Conservation (phyloP, 2,888 invertebrate genomes). For the Torymus texanus region DNA sequence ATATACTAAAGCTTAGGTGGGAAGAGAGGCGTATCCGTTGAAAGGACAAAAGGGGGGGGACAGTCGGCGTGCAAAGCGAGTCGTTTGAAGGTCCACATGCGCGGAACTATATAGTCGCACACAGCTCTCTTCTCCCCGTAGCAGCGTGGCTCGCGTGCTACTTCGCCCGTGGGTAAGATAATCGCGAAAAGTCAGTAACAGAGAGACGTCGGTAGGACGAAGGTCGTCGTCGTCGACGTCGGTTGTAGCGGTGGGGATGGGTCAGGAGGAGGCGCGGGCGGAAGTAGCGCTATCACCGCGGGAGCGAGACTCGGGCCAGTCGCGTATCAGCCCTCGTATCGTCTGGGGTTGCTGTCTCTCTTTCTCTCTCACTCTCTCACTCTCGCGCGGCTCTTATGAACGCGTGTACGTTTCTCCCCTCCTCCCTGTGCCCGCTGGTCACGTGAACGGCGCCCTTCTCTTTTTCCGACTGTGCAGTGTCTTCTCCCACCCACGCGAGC, state of each 20-base stretch:
- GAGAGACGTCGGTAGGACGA: slow-evolving; percentile 14
- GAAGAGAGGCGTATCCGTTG: no score
- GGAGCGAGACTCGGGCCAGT: slow-evolving; percentile 32
- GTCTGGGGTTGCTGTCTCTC: slow-evolving; percentile 63
- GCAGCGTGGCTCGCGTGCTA: neutral
- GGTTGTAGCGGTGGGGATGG: neutral
- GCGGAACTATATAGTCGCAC: neutral
- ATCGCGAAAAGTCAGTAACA: slow-evolving; percentile 15
- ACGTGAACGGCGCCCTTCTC: slow-evolving; percentile 24
- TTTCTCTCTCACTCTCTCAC: slow-evolving; percentile 48
- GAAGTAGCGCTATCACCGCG: slow-evolving; percentile 58
- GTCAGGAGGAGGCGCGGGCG: slow-evolving; percentile 43
- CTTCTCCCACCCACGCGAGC: neutral
- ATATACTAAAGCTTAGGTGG: no score
- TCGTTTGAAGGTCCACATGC: slow-evolving; percentile 1
- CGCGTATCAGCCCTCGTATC: slow-evolving; percentile 65
- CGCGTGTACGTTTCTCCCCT: slow-evolving; percentile 4
- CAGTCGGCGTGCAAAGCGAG: no score
- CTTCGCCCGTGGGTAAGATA: neutral
- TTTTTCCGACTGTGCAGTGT: slow-evolving; percentile 19
- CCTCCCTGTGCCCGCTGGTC: neutral
- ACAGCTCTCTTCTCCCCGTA: neutral
- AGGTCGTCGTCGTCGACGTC: neutral
- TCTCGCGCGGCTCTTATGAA: slow-evolving; percentile 32
- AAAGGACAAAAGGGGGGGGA: no score